Evolutionary conservation across 2,113 vertebrate genomes (phyloP).

Genomic region (Triplophysa siluroides): DNA sequence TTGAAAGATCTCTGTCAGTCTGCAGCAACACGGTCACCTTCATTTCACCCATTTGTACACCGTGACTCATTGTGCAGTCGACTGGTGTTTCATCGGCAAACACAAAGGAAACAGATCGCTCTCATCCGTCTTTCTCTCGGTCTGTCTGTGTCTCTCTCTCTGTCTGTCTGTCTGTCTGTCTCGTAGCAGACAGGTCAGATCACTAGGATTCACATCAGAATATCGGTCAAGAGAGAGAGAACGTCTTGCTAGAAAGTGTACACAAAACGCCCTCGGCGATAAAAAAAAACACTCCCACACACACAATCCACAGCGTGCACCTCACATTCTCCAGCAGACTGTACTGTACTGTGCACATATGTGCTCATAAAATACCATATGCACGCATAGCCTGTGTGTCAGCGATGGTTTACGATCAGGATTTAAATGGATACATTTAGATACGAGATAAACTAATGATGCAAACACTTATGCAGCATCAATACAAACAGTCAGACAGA

Average conservation of each 20-base stretch:
- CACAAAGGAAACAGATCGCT: slow-evolving; percentile 12
- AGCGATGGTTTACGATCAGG: background rate
- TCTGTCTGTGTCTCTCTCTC: background rate
- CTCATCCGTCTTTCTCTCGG: background rate
- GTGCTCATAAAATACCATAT: background rate
- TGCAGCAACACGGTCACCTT: background rate
- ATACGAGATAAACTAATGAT: background rate
- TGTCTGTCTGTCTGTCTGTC: background rate
- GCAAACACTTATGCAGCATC: background rate
- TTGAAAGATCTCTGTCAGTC: background rate
- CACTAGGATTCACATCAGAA: slow-evolving; percentile 32
- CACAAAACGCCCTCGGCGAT: slow-evolving; percentile 30
- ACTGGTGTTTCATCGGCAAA: slow-evolving; percentile 17
- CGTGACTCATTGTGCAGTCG: slow-evolving; percentile 12
- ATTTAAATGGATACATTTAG: background rate
- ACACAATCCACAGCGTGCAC: background rate
- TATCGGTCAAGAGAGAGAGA: slow-evolving; percentile 20
- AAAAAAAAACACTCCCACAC: background rate
- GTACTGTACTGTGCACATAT: background rate
- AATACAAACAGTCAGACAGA: slow-evolving; percentile 1
- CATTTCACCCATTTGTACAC: background rate
- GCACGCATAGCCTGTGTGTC: background rate
- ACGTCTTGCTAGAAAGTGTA: background rate
- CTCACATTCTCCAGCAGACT: background rate
- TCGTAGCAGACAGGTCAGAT: slow-evolving; percentile 33